Percentiles rank a stretch among this genome's conserved stretches.
Conservation (phyloP, 2,888 invertebrate genomes). For the Abscondita cerata region DNA sequence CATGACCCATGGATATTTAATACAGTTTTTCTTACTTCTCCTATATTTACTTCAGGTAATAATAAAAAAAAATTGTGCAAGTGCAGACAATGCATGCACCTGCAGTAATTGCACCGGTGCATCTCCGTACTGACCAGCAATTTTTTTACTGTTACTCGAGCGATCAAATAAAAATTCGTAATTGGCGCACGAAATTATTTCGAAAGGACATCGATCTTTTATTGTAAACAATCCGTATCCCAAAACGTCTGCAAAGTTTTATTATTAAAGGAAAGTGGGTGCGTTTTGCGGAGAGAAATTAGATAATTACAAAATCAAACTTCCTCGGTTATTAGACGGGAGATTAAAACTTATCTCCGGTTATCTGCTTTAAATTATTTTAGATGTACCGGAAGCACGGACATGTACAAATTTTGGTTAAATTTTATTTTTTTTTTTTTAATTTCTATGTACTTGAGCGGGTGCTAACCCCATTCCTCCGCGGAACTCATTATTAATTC, state of each 20-base stretch:
- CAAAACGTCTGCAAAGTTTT: no score
- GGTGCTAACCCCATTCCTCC: no score
- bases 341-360: constrained; percentile 4
- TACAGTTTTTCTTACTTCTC: constrained; percentile 60
- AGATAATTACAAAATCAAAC: constrained; percentile 8
- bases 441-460: no score
- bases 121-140: no score
- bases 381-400: constrained; percentile 6
- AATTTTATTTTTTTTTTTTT: no score
- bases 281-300: neutral
- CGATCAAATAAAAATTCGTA: no score
- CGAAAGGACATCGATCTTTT: no score
- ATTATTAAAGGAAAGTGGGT: constrained; percentile 12
- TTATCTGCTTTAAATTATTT: constrained; percentile 12
- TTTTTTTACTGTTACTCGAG: no score
- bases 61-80: no score
- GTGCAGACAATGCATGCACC: constrained; percentile 7
- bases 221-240: no score
- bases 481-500: no score
- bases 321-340: constrained; percentile 13
- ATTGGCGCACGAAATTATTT: no score
- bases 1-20: constrained; percentile 63
- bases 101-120: neutral
- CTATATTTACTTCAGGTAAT: constrained; percentile 59
- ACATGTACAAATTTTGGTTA: neutral